phyloP scores from a whole-genome alignment of 2,797 vertebrate species.

The Lophotriccus pileatus region DNA sequence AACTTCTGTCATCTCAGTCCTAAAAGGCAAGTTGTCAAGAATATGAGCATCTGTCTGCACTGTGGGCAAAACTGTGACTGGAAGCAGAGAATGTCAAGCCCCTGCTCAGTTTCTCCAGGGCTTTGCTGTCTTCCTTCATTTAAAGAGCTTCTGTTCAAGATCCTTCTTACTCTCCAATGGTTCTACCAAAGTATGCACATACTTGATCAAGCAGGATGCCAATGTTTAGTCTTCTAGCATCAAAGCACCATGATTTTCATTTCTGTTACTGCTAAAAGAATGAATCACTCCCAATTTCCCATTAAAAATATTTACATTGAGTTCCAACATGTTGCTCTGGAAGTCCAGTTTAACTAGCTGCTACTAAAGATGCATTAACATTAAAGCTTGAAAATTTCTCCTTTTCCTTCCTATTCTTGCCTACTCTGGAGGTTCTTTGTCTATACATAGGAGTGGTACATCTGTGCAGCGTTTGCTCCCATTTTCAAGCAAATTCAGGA shows the following conservation, averaged over 20 bases:
- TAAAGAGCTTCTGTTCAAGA: neutral
- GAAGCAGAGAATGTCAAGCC: neutral
- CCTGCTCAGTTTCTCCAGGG: accelerated
- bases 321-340: neutral
- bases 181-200: neutral
- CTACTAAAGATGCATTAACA: neutral
- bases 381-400: neutral
- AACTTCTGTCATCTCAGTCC: neutral
- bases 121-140: neutral
- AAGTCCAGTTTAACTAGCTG: neutral
- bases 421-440: neutral
- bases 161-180: neutral
- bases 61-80: neutral
- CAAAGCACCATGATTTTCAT: neutral
- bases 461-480: neutral
- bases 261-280: neutral
- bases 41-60: neutral
- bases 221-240: neutral
- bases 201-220: neutral
- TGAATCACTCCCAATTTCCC: neutral
- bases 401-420: neutral
- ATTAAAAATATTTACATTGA: neutral
- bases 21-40: neutral
- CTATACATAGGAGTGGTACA: neutral
- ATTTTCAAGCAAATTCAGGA: neutral